Conservation (phyloP, 35 echinoderm and acorn worm genomes). For the Amphiura filiformis region DNA sequence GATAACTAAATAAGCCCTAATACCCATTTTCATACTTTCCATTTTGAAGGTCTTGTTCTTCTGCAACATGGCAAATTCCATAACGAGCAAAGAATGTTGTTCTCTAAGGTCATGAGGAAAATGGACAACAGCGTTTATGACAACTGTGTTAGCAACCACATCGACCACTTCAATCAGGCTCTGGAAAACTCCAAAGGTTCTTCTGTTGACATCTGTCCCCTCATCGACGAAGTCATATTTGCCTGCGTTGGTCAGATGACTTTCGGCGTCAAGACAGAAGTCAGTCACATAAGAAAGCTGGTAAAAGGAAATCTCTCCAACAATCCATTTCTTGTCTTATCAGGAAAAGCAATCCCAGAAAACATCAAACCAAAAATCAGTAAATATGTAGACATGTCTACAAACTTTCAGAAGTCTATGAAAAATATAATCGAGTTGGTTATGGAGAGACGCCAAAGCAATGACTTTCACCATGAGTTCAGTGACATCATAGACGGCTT, state of each 20-base stretch:
- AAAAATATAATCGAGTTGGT: neutral
- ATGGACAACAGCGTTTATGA: neutral
- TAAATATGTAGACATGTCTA: neutral
- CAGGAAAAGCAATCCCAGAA: neutral
- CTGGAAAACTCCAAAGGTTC: neutral
- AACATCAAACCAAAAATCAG: neutral
- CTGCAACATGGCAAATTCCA: neutral
- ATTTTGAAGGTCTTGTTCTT: neutral
- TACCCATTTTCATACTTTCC: too few species aligned
- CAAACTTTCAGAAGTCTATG: neutral
- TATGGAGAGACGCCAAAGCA: neutral
- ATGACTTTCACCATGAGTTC: neutral
- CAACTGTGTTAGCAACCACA: neutral
- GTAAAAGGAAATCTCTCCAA: neutral
- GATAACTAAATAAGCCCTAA: too few species aligned
- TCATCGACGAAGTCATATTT: neutral
- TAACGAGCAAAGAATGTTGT: neutral
- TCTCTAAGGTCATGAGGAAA: neutral
- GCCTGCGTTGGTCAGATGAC: neutral
- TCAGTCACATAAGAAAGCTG: neutral
- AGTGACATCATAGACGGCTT: neutral
- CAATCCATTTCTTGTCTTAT: neutral
- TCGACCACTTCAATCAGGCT: neutral
- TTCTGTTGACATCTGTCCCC: neutral
- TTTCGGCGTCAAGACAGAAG: neutral